phyloP scores from a whole-genome alignment of 2,113 vertebrate genomes.

The Isichthys henryi region DNA sequence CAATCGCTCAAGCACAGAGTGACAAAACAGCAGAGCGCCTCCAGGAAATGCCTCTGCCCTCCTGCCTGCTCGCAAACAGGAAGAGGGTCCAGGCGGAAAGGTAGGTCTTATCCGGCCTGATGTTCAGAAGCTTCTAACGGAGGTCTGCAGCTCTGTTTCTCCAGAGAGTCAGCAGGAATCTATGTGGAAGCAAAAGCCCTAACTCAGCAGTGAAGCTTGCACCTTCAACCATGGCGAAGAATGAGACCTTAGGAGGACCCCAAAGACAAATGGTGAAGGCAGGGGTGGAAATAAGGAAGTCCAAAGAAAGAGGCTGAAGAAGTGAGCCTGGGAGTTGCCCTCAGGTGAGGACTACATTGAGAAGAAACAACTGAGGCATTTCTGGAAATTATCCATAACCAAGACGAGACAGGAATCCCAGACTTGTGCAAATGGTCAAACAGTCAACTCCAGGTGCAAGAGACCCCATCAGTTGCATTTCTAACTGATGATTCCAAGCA shows the following conservation, averaged over 20 bases:
- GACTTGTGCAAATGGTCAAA: not conserved
- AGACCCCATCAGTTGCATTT: not conserved
- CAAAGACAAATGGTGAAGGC: not conserved
- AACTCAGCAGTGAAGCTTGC: not conserved
- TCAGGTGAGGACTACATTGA: not conserved
- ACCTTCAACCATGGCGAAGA: not conserved
- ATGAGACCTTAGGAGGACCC: not conserved
- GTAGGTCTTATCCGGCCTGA: not conserved
- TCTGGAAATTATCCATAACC: not conserved
- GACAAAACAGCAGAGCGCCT: not conserved
- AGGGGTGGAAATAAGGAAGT: not conserved
- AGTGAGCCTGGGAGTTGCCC: not conserved
- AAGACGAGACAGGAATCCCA: not conserved
- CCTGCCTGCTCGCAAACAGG: not conserved
- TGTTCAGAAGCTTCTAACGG: not conserved
- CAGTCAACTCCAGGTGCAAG: not conserved
- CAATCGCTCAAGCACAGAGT: not conserved
- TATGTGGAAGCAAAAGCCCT: not conserved
- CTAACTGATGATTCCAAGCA: not conserved
- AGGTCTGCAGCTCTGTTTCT: not conserved
- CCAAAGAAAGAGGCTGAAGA: not conserved
- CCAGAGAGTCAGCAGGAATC: not conserved
- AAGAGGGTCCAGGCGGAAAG: not conserved
- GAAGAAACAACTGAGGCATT: not conserved
- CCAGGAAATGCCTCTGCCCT: not conserved